Conservation (phyloP, 2,888 invertebrate species). For the Drosophila mercatorum region DNA sequence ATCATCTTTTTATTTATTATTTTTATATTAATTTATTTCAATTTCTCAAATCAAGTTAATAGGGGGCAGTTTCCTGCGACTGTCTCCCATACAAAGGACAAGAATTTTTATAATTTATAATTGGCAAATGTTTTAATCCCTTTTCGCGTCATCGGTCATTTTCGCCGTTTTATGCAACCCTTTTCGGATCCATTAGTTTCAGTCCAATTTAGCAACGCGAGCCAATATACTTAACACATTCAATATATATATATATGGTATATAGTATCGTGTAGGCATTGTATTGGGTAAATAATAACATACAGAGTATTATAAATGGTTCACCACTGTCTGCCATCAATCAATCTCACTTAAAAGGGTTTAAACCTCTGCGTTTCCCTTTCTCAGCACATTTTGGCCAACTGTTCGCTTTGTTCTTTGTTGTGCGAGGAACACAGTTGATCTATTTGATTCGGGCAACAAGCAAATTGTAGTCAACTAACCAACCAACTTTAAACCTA, state of each 20-base stretch:
- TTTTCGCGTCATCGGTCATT: constrained; percentile 47
- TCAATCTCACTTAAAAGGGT: constrained; percentile 58
- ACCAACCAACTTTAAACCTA: constrained; percentile 1
- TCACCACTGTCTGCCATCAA: constrained; percentile 63
- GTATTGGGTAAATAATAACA: constrained; percentile 73
- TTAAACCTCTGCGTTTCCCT: constrained; percentile 30
- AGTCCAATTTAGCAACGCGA: constrained; percentile 68
- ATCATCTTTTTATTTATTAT: not conserved
- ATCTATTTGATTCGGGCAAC: constrained; percentile 4
- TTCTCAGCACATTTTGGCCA: constrained; percentile 54
- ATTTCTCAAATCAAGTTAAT: constrained; percentile 18
- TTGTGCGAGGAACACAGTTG: constrained; percentile 11
- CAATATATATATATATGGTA: too few relatives aligned
- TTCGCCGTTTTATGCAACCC: constrained; percentile 28
- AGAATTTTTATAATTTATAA: constrained; percentile 46
- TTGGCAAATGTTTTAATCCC: constrained; percentile 38
- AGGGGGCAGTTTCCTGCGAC: constrained; percentile 37
- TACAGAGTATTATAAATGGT: constrained; percentile 73
- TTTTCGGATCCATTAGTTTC: constrained; percentile 69
- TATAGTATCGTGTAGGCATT: constrained; percentile 37
- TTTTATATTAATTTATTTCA: not conserved
- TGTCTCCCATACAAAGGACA: not conserved
- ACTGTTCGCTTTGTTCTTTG: not conserved
- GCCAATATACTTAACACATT: constrained; percentile 57
- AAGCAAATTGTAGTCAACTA: constrained; percentile 15